Base-by-base conservation (phyloP, 2,797 vertebrate species). In the Ctenochaetus hawaiiensis region DNA sequence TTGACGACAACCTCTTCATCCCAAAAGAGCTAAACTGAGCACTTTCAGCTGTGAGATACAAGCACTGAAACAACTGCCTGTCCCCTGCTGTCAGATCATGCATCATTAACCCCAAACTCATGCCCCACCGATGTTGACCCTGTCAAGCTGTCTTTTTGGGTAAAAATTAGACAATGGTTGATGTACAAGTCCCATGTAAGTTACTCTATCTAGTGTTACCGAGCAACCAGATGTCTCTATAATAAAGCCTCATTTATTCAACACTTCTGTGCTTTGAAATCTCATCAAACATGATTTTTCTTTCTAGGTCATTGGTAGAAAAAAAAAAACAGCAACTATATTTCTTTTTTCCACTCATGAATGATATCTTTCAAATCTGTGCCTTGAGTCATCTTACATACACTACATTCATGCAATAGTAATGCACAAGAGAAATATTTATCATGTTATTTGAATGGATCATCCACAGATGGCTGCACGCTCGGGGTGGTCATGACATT, bases 241-340 rank as follows among this genome's bases (percentile, higher is more conserved):
- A 64, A 64, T 72, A 64, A 76, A 22, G 68, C 16, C 68, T 68
- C 69, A 75, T 86, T 75, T 62, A 77, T 78, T 78, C 75, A 61
- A 59, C 20, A 1, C 23, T 13, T 45, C 76, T 67, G 23, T 41
- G 61, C 75, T 83, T 87, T 80, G 63, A 89, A 87, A 83, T 87
- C 58, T 78, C 71, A 88, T 88, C 75, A 91, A 86, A 85, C 5
- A 2, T 60, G 53, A 83, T 78, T 44, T 74, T 82, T 80, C 45
- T 86, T 90, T 92, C 78, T 86, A 78, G 87, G 84, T 90, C 89
- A 88, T 58, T 59, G 14, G 26, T 80, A 59, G 17, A 48, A 3
- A 54, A 26, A 41, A 58, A 74, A 68, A 70, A 51, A 47, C 48
- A 47, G 48, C 72, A 84, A 78, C 51, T 5, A 67, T 54, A 57